Conservation (phyloP, 2,797 vertebrate genomes). For the Argya squamiceps region DNA sequence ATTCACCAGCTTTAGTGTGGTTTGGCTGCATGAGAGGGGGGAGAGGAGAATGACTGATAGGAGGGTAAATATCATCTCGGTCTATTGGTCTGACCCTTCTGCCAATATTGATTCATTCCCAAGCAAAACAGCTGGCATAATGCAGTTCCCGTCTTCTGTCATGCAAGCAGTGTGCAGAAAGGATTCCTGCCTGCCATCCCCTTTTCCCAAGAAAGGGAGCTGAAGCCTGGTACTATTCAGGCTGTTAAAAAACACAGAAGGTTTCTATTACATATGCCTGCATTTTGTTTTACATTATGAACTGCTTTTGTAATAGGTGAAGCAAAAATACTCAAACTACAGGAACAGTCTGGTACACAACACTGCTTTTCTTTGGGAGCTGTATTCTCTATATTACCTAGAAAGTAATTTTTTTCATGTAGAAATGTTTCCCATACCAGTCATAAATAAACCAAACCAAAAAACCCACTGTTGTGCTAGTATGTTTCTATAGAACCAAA, state of each 20-base stretch:
- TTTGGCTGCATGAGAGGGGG: neutral
- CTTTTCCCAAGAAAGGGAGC: neutral
- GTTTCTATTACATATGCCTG: neutral
- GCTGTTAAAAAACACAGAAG: neutral
- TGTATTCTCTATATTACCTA: neutral
- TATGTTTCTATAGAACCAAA: neutral
- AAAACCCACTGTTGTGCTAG: neutral
- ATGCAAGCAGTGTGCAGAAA: neutral
- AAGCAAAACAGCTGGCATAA: neutral
- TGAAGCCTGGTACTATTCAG: neutral
- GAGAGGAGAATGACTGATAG: neutral
- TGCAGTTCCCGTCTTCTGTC: neutral
- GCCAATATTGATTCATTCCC: neutral
- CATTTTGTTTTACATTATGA: neutral
- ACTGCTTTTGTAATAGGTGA: neutral
- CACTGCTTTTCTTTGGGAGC: neutral
- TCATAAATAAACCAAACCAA: neutral
- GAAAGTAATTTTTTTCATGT: neutral
- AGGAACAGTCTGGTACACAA: neutral
- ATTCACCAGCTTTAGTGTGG: neutral
- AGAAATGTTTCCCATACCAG: neutral
- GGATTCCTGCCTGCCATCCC: neutral
- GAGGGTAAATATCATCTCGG: neutral
- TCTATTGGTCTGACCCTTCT: neutral
- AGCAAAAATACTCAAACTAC: neutral